Base-by-base conservation (phyloP, 2,888 invertebrate genomes). In the Dolomedes plantarius region DNA sequence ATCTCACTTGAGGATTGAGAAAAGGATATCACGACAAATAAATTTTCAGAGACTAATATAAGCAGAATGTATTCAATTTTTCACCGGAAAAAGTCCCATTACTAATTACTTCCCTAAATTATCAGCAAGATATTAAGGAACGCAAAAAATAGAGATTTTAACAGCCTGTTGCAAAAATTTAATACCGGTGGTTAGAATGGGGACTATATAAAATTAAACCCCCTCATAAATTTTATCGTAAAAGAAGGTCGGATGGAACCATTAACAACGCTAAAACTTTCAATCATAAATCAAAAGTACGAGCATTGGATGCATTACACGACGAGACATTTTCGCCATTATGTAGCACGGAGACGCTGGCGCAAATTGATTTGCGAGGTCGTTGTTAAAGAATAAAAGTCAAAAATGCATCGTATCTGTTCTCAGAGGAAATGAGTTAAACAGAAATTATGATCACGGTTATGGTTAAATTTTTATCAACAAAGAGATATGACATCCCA, bases 311-410 rank as follows among this genome's bases (percentile, higher is more conserved):
- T 0, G 11, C 56, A 56, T 56, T 56, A 56, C 56, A 23, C 23
- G 56, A 1, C 6, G 56, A 19, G 56, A 56, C 56, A 56, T 23
- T 56, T 56, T 56, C 19, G 23, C 56, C 56, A 56, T 56, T 6
- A 56, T 23, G 56, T 2, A 56, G 56, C 56, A 11, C 56, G 6
- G 23, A 2, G 56, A 56, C 23, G 56, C 56, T 56, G 56, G 23
- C 56, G 23, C 56, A 56, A 56, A 56, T 56, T 56, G 56, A 56
- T 56, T 56, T 56, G 56, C 56, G 56, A 56, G 56, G 23, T 23
- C 56, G 56, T 56, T 56, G 56, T 56, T 56, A 56, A 56, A 56
- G 3, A 56, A 23, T 23, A 56, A 56, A 56, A 23, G 19, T 23
- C 19, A 16, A 23, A 56, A 23, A 56, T 23, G 56, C 23, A 3